A percentile compares a stretch with the other conserved stretches of the same genome.
Evolutionary conservation across 2,113 vertebrate species (phyloP).

Genomic region (Elachura formosa): DNA sequence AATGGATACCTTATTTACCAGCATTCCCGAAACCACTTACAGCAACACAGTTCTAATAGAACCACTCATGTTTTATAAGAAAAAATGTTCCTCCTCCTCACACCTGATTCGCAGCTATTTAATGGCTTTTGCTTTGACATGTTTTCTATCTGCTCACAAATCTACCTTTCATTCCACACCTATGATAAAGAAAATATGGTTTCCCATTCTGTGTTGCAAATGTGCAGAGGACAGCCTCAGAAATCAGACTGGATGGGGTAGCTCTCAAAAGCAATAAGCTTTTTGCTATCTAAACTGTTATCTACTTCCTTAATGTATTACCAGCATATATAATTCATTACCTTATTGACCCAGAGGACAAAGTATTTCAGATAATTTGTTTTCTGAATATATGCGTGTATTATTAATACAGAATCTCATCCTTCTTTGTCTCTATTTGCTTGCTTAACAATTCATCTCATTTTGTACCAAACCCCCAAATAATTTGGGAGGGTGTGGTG

Average conservation of each 20-base stretch:
- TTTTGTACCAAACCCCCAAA: background rate
- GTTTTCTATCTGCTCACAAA: background rate
- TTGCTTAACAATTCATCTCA: background rate
- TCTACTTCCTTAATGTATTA: background rate
- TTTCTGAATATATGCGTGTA: background rate
- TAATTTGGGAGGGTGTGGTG: background rate
- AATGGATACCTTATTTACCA: background rate
- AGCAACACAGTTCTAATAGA: background rate
- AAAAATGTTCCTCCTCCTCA: background rate
- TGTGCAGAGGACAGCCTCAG: background rate
- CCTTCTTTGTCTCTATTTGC: background rate
- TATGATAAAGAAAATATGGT: accelerated
- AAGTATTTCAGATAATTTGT: background rate
- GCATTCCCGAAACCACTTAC: background rate
- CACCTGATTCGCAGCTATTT: background rate
- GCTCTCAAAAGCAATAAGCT: background rate
- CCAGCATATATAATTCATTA: background rate
- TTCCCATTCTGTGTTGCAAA: background rate
- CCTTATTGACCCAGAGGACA: background rate
- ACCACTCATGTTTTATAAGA: background rate
- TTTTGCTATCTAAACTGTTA: background rate
- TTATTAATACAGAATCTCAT: background rate
- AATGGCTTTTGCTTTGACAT: background rate
- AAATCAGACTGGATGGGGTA: background rate
- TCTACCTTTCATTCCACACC: background rate